Base-by-base conservation (phyloP, 2,888 invertebrate genomes). In the Dioctria rufipes region DNA sequence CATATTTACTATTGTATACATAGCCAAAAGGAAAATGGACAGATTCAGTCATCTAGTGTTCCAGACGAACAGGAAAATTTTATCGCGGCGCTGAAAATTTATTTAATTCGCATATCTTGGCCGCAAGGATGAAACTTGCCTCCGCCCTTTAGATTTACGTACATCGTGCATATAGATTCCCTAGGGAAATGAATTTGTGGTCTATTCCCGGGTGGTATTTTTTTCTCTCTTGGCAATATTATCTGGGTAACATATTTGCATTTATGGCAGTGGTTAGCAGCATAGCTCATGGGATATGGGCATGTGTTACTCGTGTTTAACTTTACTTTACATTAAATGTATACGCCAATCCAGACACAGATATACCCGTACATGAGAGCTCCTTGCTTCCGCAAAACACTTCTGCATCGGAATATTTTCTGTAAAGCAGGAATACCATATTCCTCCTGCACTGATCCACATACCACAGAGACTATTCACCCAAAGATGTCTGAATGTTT, bases 91-190 rank as follows among this genome's bases (percentile, higher is more conserved):
- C 65, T 63, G 69, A 42, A 79, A 79, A 81, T 81, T 81, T 81
- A 81, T 81, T 81, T 73, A 81, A 79, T 81, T 81, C 79, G 78
- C 78, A 81, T 81, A 81, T 79, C 79, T 42, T 73, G 65, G 71
- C 46, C 58, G 69, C 78, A 54, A 54, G 25, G 58, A 71, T 78
- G 65, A 51, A 49, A 66, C 78, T 46, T 42, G n/a, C 60, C 63
- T 67, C 54, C 42, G 54, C 63, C 78, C 42, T 9, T 40, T 9
- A 79, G 63, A 65, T 58, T 67, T 42, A 65, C 49, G 25, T 25
- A 25, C 25, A 25, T 25, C 25, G 25, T 25, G 25, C 25, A 25
- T 25, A 63, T 13, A 25, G 11, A 37, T 46, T 69, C 73, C 58
- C 61, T 39, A 37, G 60, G 43, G 60, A 75, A 60, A 60, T 25